Evolutionary conservation across 2,113 vertebrate species (phyloP).

Genomic region (Ancistrus triradiatus): DNA sequence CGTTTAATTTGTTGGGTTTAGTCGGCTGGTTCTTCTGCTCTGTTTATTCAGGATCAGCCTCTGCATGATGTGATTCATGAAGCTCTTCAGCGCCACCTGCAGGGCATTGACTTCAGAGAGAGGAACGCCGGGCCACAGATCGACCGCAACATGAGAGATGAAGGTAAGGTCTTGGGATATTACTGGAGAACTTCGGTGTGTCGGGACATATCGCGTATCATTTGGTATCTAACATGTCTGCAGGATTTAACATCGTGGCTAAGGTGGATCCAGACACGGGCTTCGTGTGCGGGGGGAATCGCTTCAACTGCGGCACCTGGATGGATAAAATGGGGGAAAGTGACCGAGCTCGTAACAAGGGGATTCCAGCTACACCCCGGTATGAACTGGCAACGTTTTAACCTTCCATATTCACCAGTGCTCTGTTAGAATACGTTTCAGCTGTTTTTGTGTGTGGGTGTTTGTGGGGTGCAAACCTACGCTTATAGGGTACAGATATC

Average conservation of each 20-base stretch:
- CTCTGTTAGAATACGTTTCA: no score
- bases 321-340: slow-evolving; percentile 99
- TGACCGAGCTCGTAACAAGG: slow-evolving; percentile 82
- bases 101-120: slow-evolving; percentile 87
- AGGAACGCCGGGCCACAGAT: slow-evolving; percentile 88
- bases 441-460: no score
- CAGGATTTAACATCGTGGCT: slow-evolving; percentile 81
- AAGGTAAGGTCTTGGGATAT: slow-evolving; percentile 83
- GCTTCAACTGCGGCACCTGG: slow-evolving; percentile 95
- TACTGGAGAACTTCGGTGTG: no score
- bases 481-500: no score
- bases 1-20: no score
- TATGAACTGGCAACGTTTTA: slow-evolving; percentile 29
- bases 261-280: slow-evolving; percentile 81
- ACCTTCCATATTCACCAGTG: no score
- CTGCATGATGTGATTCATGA: slow-evolving; percentile 92
- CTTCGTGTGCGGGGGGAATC: slow-evolving; percentile 90
- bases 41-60: slow-evolving; percentile 79
- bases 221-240: no score
- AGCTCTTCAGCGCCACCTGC: slow-evolving; percentile 81
- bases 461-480: no score
- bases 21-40: no score
- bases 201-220: no score
- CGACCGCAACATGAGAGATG: slow-evolving; percentile 90
- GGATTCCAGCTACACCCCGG: slow-evolving; percentile 89